Conservation (phyloP, 1,140 invertebrate genomes). For the Drosophila trapezifrons region DNA sequence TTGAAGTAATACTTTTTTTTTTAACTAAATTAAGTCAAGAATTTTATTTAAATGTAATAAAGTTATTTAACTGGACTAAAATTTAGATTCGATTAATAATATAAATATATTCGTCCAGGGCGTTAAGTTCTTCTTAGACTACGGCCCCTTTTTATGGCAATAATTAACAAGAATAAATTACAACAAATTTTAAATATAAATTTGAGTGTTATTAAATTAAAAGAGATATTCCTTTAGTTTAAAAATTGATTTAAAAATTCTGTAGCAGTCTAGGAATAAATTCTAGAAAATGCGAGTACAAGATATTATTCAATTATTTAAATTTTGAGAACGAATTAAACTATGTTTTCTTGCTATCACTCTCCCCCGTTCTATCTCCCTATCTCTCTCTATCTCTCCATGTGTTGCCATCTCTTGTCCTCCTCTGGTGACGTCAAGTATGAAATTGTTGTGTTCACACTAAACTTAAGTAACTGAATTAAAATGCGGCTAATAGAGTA, state of each 20-base stretch:
- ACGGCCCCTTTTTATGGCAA: too few relatives aligned
- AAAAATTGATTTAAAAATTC: background rate
- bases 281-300: background rate
- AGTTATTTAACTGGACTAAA: too few relatives aligned
- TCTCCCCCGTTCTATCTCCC: background rate
- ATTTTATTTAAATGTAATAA: background rate
- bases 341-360: background rate
- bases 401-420: constrained; percentile 17
- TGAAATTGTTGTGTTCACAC: constrained; percentile 82
- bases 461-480: constrained; percentile 83
- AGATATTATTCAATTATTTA: background rate
- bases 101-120: too few relatives aligned
- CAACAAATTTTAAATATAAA: too few relatives aligned
- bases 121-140: too few relatives aligned
- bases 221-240: too few relatives aligned
- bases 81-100: too few relatives aligned
- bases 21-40: too few relatives aligned
- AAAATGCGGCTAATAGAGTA: constrained; percentile 82
- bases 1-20: background rate
- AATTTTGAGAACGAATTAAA: background rate
- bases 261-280: background rate
- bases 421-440: constrained; percentile 65
- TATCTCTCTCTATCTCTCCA: background rate
- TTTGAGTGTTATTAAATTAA: too few relatives aligned
- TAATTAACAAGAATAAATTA: too few relatives aligned